Percentiles rank a stretch among this genome's conserved stretches.
Conservation (phyloP, 2,888 invertebrate genomes). For the Acleris cristana region DNA sequence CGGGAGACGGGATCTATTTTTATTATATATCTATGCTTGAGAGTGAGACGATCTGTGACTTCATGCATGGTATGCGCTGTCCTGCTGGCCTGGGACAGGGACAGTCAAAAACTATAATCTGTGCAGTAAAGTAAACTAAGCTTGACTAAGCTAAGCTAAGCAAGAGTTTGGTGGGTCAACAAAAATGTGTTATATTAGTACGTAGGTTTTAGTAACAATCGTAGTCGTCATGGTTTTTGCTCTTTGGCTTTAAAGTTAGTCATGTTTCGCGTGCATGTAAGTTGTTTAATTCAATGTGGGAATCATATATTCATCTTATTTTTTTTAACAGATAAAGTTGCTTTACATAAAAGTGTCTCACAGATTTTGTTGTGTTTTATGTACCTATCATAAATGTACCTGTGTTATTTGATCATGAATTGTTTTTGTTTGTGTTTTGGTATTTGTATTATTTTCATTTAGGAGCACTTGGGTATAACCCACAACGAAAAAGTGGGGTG, state of each 20-base stretch:
- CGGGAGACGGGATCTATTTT: no score
- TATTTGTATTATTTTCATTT: not conserved
- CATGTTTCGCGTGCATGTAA: slow-evolving; percentile 69
- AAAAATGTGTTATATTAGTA: slow-evolving; percentile 62
- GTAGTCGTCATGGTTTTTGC: slow-evolving; percentile 73
- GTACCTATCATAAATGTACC: not conserved
- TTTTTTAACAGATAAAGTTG: not conserved
- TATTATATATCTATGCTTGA: no score
- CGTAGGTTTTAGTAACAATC: slow-evolving; percentile 50
- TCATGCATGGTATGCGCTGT: no score
- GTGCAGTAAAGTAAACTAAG: no score
- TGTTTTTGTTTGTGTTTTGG: not conserved
- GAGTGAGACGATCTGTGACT: no score
- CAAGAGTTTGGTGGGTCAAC: slow-evolving; percentile 69
- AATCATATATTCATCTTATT: slow-evolving; percentile 22
- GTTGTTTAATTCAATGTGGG: slow-evolving; percentile 50
- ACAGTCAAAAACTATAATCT: no score
- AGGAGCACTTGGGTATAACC: no score
- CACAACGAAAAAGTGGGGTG: not conserved
- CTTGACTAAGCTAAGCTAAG: slow-evolving; percentile 48
- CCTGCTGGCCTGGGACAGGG: no score
- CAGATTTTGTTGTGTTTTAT: not conserved
- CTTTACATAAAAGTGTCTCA: not conserved
- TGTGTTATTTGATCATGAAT: not conserved
- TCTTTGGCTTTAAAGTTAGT: slow-evolving; percentile 64